Evolutionary conservation across 2,888 invertebrate genomes (phyloP).

Genomic region (Platycheirus rosarum): DNA sequence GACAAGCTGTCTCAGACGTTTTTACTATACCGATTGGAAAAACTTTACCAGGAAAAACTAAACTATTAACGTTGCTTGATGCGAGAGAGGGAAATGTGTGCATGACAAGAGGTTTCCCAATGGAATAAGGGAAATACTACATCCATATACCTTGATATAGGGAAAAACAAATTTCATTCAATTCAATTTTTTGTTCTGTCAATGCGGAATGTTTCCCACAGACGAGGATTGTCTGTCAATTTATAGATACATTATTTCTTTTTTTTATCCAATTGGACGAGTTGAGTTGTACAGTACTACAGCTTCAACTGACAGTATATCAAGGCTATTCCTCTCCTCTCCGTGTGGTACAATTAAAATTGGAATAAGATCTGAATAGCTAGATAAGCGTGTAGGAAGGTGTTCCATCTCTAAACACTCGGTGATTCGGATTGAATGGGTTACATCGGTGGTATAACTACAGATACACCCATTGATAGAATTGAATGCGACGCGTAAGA

Average conservation of each 20-base stretch:
- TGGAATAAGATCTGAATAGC: slow-evolving; percentile 63
- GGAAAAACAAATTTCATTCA: slow-evolving; percentile 45
- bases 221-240: slow-evolving; percentile 22
- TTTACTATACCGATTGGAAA: too few relatives aligned
- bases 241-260: background rate
- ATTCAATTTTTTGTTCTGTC: slow-evolving; percentile 48
- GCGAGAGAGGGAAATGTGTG: background rate
- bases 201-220: slow-evolving; percentile 40
- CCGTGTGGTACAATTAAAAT: slow-evolving; percentile 60
- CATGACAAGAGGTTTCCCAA: slow-evolving; percentile 36
- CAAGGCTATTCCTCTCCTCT: slow-evolving; percentile 10
- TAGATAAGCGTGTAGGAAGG: slow-evolving; percentile 54
- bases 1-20: slow-evolving; percentile 32
- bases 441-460: too few relatives aligned
- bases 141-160: too few relatives aligned
- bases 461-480: slow-evolving; percentile 42
- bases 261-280: background rate
- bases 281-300: slow-evolving; percentile 8
- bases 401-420: slow-evolving; percentile 33
- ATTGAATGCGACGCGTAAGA: slow-evolving; percentile 56
- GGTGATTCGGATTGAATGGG: slow-evolving; percentile 45
- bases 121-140: slow-evolving; percentile 21
- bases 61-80: slow-evolving; percentile 56
- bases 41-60: slow-evolving; percentile 23
- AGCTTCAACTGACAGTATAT: slow-evolving; percentile 13